A percentile compares a stretch with the other conserved stretches of the same genome.
Evolutionary conservation across 2,797 vertebrate species (phyloP).

Genomic region (Pangasius larnaudii): DNA sequence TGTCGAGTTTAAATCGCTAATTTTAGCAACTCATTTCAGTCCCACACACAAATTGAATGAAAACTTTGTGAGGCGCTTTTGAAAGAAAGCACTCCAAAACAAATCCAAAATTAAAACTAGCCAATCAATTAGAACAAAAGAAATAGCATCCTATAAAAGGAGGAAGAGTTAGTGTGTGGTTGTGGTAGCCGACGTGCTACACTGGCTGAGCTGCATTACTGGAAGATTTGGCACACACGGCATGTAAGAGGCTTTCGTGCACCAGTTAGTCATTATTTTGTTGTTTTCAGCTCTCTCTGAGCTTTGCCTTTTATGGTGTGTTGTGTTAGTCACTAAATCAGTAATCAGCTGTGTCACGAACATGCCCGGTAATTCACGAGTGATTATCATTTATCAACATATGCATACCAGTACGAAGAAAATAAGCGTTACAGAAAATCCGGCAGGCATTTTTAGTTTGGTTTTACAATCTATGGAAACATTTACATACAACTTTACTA

Average conservation of each 20-base stretch:
- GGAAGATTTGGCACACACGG: neutral
- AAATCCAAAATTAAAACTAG: neutral
- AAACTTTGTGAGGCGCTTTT: neutral
- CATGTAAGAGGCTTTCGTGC: neutral
- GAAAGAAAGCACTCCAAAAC: neutral
- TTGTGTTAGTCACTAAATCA: neutral
- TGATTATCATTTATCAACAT: neutral
- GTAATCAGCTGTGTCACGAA: neutral
- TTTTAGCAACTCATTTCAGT: neutral
- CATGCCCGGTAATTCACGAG: neutral
- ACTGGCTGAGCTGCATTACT: neutral
- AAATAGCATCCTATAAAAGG: neutral
- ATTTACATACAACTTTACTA: neutral
- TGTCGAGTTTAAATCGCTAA: neutral
- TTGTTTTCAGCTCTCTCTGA: neutral
- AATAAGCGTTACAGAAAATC: neutral
- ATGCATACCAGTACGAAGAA: neutral
- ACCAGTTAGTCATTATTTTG: neutral
- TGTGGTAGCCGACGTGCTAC: too few relatives aligned
- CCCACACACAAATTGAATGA: neutral
- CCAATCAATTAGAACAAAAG: neutral
- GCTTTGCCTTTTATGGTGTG: neutral
- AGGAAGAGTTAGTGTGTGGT: too few relatives aligned
- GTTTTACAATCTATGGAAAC: neutral
- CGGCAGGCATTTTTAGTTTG: neutral